Evolutionary conservation across 2,113 vertebrate genomes (phyloP).

Genomic region (Actinemys pallida): DNA sequence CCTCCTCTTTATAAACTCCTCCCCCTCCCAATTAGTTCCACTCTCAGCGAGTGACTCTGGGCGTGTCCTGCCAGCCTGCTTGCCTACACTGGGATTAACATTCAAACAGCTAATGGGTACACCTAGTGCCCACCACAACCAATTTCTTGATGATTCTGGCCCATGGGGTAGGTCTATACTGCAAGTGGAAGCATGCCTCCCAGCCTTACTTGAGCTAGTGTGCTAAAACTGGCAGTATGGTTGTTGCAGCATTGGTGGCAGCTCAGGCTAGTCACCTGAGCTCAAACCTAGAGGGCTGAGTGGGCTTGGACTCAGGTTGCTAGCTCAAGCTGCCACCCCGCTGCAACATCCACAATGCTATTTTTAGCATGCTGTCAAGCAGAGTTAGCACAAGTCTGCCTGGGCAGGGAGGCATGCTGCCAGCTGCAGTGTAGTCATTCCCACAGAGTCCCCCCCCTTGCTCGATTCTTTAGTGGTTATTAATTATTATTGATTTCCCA

Average conservation of each 20-base stretch:
- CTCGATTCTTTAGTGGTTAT: background rate
- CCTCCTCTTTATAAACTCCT: background rate
- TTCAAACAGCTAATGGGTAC: background rate
- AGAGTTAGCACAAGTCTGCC: background rate
- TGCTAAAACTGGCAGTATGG: background rate
- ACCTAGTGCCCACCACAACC: background rate
- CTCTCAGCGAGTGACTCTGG: too few relatives aligned
- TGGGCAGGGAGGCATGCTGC: background rate
- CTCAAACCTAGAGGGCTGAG: too few relatives aligned
- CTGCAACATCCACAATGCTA: too few relatives aligned
- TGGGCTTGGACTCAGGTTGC: background rate
- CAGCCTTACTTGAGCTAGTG: background rate
- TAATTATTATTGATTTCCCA: background rate
- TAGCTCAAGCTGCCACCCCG: background rate
- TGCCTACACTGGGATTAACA: background rate
- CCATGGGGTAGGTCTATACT: background rate
- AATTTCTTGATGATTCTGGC: too few relatives aligned
- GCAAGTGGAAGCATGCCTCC: background rate
- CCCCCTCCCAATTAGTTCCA: background rate
- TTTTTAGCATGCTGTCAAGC: background rate
- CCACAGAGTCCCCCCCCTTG: background rate
- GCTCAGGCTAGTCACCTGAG: background rate
- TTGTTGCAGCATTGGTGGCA: background rate
- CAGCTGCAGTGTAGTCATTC: background rate
- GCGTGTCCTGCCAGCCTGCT: background rate